Percentiles rank a stretch among this genome's conserved stretches.
Evolutionary conservation across 2,113 vertebrate genomes (phyloP).

Genomic region (Lagopus muta): DNA sequence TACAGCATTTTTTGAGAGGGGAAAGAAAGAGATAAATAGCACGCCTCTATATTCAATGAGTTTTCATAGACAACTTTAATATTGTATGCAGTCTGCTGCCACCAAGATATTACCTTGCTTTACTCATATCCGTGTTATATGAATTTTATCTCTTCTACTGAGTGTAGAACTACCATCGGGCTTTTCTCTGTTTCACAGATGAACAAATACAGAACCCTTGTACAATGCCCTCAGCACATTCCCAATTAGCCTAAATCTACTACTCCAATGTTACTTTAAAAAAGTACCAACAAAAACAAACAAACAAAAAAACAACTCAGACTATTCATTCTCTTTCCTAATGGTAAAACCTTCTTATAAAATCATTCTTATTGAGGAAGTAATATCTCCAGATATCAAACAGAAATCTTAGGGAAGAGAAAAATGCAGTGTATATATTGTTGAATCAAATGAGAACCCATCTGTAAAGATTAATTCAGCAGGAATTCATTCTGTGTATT

Average conservation of each 20-base stretch:
- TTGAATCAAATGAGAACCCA: background rate
- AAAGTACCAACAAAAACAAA: no score
- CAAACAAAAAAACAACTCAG: background rate
- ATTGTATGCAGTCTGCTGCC: background rate
- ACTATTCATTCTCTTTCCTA: background rate
- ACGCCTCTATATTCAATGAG: background rate
- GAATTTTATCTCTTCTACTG: background rate
- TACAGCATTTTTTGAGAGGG: background rate
- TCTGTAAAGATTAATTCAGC: background rate
- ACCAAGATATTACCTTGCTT: background rate
- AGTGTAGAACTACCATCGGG: background rate
- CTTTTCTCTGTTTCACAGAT: background rate
- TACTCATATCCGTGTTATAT: background rate
- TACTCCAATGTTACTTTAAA: background rate
- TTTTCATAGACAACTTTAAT: background rate
- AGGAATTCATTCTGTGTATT: background rate
- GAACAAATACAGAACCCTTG: background rate
- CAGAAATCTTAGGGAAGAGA: background rate
- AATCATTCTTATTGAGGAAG: background rate
- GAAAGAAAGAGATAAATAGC: background rate
- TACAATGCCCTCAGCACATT: background rate
- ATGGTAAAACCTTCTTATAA: background rate
- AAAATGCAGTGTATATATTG: background rate
- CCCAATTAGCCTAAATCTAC: background rate
- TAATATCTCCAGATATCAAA: background rate